These are phyloP conservation scores for Podarcis raffonei DNA, from an alignment of 2,113 vertebrate species.

Conservation along the genomic window DNA sequence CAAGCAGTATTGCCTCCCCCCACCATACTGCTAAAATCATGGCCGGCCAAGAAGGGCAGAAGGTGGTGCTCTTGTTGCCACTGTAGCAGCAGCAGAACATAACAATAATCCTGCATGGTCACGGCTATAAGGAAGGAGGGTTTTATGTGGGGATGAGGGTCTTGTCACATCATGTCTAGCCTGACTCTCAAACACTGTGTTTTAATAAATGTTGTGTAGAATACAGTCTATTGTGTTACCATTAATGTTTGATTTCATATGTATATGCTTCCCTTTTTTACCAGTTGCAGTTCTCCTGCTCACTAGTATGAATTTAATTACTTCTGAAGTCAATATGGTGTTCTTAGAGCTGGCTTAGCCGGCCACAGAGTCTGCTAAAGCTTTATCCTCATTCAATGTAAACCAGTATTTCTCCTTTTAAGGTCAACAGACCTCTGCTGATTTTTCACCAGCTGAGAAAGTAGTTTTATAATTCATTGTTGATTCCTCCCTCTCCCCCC, in stretches of 20 bases:
- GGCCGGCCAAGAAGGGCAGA: too few relatives aligned
- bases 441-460: conserved; percentile 25
- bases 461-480: conserved; percentile 24
- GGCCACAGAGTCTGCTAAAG: conserved; percentile 3
- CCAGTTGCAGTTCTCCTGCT: not conserved
- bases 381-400: conserved; percentile 19
- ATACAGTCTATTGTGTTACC: not conserved
- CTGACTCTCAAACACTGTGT: not conserved
- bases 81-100: too few relatives aligned
- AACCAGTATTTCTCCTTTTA: conserved; percentile 25
- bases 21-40: too few relatives aligned
- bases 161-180: too few relatives aligned
- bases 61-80: too few relatives aligned
- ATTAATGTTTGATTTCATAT: not conserved
- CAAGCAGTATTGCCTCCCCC: too few relatives aligned
- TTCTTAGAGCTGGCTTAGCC: not conserved
- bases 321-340: not conserved
- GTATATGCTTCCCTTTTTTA: not conserved
- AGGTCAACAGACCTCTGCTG: conserved; percentile 20
- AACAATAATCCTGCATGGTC: too few relatives aligned
- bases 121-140: too few relatives aligned
- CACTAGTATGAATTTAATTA: not conserved
- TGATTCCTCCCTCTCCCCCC: conserved; percentile 30
- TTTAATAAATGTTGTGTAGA: not conserved
- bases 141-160: too few relatives aligned